Evolutionary conservation across 1,140 invertebrate genomes (phyloP).

Genomic region (Diploscapter pachys): DNA sequence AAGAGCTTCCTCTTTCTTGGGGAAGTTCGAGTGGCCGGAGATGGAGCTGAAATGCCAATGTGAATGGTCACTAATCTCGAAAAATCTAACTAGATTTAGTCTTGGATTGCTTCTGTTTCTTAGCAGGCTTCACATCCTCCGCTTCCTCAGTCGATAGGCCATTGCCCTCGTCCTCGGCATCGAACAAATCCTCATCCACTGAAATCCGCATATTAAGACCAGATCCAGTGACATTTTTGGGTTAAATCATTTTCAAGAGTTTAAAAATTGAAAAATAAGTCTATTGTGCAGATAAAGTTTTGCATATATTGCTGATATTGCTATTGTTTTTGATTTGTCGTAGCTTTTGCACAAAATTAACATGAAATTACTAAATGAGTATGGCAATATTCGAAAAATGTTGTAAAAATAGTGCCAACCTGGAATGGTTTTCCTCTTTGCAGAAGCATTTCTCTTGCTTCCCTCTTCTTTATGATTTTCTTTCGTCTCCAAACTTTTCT

Average conservation of each 20-base stretch:
- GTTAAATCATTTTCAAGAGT: not conserved
- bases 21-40: not conserved
- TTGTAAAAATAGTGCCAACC: constrained; percentile 1
- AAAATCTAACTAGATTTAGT: not conserved
- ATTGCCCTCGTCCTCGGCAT: not conserved
- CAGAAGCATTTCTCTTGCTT: too few relatives aligned
- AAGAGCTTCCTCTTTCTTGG: not conserved
- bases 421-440: too few relatives aligned
- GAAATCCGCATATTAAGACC: not conserved
- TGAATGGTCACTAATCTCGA: not conserved
- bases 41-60: not conserved
- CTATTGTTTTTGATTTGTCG: too few relatives aligned
- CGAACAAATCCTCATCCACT: constrained; percentile 18
- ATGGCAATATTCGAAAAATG: not conserved
- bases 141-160: constrained; percentile 3
- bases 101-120: not conserved
- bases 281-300: too few relatives aligned
- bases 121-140: constrained; percentile 2
- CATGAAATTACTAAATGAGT: too few relatives aligned
- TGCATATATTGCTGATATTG: too few relatives aligned
- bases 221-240: not conserved
- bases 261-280: too few relatives aligned
- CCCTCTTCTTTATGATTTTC: not conserved
- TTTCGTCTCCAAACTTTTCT: constrained; percentile 4
- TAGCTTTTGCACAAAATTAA: too few relatives aligned